phyloP scores from a whole-genome alignment of 2,888 invertebrate genomes.

The Aspidapion aeneum region DNA sequence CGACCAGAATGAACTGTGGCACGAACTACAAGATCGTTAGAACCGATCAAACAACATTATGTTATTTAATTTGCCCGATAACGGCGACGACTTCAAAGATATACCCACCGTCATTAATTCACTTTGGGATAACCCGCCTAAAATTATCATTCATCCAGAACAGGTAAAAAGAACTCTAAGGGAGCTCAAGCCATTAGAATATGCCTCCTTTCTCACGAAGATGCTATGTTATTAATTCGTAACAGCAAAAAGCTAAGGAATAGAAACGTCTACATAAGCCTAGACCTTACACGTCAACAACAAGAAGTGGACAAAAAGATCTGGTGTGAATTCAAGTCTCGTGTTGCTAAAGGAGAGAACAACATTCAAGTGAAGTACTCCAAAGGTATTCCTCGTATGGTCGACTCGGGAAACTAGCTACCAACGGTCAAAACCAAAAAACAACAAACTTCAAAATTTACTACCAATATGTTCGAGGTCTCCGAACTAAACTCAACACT shows the following conservation, averaged over 20 bases:
- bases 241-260: background rate
- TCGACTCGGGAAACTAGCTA: background rate
- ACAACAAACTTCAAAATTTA: background rate
- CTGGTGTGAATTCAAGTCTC: background rate
- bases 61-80: background rate
- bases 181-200: background rate
- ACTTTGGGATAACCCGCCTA: background rate
- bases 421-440: background rate
- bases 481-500: background rate
- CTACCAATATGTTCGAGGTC: background rate
- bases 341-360: background rate
- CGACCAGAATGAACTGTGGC: background rate
- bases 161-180: background rate
- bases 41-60: background rate
- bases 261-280: background rate
- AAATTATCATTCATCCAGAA: background rate
- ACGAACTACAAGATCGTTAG: background rate
- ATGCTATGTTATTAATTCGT: background rate
- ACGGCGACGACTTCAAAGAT: background rate
- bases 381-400: background rate
- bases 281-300: background rate
- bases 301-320: background rate
- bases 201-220: background rate
- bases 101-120: background rate
- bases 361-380: background rate